Base-by-base conservation (phyloP, 2,797 vertebrate species). In the Epinephelus malabaricus region DNA sequence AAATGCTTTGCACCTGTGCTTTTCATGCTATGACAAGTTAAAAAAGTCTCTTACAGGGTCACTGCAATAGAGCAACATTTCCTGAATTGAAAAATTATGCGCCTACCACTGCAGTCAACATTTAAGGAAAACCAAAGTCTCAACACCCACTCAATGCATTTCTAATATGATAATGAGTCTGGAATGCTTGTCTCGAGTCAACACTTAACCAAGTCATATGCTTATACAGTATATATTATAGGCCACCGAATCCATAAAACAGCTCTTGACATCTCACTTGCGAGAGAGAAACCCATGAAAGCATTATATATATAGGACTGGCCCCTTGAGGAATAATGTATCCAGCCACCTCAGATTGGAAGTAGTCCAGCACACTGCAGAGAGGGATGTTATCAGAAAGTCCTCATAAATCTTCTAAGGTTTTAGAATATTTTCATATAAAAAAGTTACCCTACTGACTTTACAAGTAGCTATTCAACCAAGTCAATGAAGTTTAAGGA, bases 1-100 rank as follows among this genome's bases (percentile, higher is more conserved):
- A 67, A 84, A 85, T 79, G 12, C 61, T 27, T 25, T 60, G 46
- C 56, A 73, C 12, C 62, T 56, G 73, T 47, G 30, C 3, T 4
- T 50, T 30, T 47, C 38, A 17, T 38, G 7, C 59, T 30, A n/a
- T 9, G 21, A 46, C 30, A 47, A 53, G 38, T 72, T 62, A 72
- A 63, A 34, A 83, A 81, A 34, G 45, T 71, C 55, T 21, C n/a
- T 61, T 59, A 40, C 45, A 56, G 18, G 34, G 50, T 62, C 60
- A 61, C 25, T 11, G 13, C 18, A 34, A 13, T 73, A 51, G 10
- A 56, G 71, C 9, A 4, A 30, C 19, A 64, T 75, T 43, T 64
- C 21, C 34, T 19, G 21, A 51, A 62, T 6, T 55, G 18, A 7
- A 50, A 77, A 56, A 67, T 19, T 64, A 43, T 38, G 43, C 0